A percentile compares a stretch with the other conserved stretches of the same genome.
Conservation (phyloP, 2,888 invertebrate genomes). For the Arge pagana region DNA sequence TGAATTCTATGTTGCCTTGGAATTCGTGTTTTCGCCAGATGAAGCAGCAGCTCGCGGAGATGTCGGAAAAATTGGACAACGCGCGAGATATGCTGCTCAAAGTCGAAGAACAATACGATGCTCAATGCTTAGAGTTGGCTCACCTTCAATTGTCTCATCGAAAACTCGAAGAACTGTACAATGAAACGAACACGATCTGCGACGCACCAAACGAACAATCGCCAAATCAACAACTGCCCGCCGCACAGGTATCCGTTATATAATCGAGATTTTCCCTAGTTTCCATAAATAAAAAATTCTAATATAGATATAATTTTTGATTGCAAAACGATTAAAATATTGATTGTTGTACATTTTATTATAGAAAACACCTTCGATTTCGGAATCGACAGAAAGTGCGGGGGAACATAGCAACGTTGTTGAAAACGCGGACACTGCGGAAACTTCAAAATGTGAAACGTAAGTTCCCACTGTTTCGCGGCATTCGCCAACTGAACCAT, state of each 20-base stretch:
- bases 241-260: constrained; percentile 37
- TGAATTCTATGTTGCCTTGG: too few relatives aligned
- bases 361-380: constrained; percentile 28
- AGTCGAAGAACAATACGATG: constrained; percentile 48
- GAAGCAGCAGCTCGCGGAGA: constrained; percentile 42
- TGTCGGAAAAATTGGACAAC: constrained; percentile 40
- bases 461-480: constrained; percentile 28
- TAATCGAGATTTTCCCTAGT: too few relatives aligned
- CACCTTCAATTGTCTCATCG: constrained; percentile 39
- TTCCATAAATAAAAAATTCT: too few relatives aligned
- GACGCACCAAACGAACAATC: constrained; percentile 26
- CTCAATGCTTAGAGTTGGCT: constrained; percentile 41
- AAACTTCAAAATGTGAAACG: constrained; percentile 38
- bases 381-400: constrained; percentile 32
- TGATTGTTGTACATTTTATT: background rate
- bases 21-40: constrained; percentile 36
- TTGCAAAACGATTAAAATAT: too few relatives aligned
- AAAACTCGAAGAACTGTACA: constrained; percentile 40
- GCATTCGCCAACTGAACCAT: too few relatives aligned
- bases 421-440: constrained; percentile 34
- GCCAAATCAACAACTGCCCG: constrained; percentile 27
- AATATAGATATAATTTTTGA: too few relatives aligned
- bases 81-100: constrained; percentile 41
- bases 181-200: constrained; percentile 20
- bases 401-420: constrained; percentile 27